Evolutionary conservation across 2,113 vertebrate species (phyloP).

Genomic region (Protobothrops mucrosquamatus): DNA sequence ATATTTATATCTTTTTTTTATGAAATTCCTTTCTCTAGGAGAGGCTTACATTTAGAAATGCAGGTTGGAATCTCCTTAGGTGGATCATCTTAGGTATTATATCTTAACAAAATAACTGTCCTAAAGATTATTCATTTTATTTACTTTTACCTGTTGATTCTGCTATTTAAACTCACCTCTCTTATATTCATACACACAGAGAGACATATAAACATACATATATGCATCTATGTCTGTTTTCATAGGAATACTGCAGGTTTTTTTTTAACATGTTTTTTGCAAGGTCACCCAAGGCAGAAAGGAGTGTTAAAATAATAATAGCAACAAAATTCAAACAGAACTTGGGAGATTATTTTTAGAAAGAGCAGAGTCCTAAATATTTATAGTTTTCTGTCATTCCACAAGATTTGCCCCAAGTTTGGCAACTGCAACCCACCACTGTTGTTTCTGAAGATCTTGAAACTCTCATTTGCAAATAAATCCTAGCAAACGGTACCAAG

Average conservation of each 20-base stretch:
- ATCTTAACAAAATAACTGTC: background rate
- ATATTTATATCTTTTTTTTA: background rate
- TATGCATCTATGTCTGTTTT: background rate
- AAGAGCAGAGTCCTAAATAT: background rate
- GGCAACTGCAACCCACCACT: background rate
- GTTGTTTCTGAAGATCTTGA: background rate
- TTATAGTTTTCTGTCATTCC: background rate
- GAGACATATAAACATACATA: background rate
- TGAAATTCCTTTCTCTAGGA: background rate
- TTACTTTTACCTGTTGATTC: background rate
- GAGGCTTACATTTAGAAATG: background rate
- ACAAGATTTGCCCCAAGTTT: background rate
- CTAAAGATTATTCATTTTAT: background rate
- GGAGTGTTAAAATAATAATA: too few relatives aligned
- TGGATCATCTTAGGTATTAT: background rate
- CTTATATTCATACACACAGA: background rate
- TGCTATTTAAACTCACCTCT: background rate
- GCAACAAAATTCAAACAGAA: too few relatives aligned
- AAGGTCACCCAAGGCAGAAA: background rate
- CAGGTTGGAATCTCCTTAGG: background rate
- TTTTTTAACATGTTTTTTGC: background rate
- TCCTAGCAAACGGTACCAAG: background rate
- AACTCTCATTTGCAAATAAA: background rate
- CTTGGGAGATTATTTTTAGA: background rate
- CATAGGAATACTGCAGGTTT: background rate